Percentiles rank a stretch among this genome's conserved stretches.
Conservation (phyloP, 2,113 vertebrate species). For the Chrysochloris asiatica region DNA sequence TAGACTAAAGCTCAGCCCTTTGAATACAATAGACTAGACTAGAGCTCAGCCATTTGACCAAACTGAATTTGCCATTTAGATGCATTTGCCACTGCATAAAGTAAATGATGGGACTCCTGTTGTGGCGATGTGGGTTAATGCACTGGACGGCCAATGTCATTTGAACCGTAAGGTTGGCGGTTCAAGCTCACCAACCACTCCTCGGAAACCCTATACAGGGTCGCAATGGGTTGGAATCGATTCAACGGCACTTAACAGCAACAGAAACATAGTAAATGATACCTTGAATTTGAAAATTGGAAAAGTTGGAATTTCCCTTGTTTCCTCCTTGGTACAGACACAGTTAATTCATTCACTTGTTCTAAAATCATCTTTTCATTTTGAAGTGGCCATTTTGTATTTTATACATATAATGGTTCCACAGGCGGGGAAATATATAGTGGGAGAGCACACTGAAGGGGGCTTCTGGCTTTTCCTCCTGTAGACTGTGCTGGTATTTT, state of each 20-base stretch:
- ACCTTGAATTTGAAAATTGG: background rate
- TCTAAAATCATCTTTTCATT: background rate
- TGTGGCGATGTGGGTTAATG: too few species aligned
- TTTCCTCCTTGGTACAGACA: background rate
- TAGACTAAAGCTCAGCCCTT: too few species aligned
- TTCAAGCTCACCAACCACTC: too few species aligned
- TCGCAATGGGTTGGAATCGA: too few species aligned
- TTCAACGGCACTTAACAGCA: too few species aligned
- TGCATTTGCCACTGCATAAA: background rate
- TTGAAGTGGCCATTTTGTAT: background rate
- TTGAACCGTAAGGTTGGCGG: too few species aligned
- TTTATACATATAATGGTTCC: too few species aligned
- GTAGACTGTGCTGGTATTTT: background rate
- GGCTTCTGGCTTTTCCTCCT: background rate
- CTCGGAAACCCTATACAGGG: too few species aligned
- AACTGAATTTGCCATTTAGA: background rate
- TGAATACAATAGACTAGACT: too few species aligned
- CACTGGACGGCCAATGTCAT: too few species aligned
- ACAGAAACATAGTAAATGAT: too few species aligned
- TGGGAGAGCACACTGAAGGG: background rate
- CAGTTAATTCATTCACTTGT: background rate
- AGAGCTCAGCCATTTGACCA: background rate
- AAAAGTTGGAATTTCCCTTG: background rate
- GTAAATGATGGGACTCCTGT: too few species aligned
- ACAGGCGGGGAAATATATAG: rapidly evolving